Evolutionary conservation across 2,797 vertebrate genomes (phyloP), one percentile per base, ranked within the genome.

Genomic region (Ficedula albicollis): DNA sequence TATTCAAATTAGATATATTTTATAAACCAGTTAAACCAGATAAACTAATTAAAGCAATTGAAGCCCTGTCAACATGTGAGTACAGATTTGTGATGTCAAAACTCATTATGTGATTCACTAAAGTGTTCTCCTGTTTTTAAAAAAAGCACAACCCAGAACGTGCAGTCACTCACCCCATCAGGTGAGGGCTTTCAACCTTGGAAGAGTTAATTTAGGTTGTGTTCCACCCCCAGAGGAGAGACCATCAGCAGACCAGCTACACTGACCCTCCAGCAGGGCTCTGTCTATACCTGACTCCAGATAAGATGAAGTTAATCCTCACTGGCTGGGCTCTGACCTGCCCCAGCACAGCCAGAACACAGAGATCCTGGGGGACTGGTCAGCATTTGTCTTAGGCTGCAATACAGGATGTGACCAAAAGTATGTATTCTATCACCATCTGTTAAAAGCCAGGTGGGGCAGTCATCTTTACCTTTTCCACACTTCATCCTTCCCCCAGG

Each of bases 201-300:
- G 14, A 56, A 77, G 43, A 56, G n/a, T 70, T 51, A 16, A 12
- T 25, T 34, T 76, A n/a, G 38, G 10, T 38, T 43, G 13, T 56
- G n/a, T 63, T 62, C 29, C 15, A 49, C 0, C 10, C 16, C n/a
- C 56, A 51, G 38, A 51, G 58, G 36, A 44, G 5, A 63, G 21
- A 5, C 29, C 16, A 9, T 13, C 0, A 0, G 29, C 0, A 0
- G 29, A 56, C 32, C 13, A 9, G 44, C 63, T n/a, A 23, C 41
- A 49, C 49, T 43, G 70, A 38, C 11, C 32, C 36, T 48, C 27
- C 51, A 30, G n/a, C 36, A n/a, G 27, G 43, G 32, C 32, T 60
- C 48, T 19, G 29, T 75, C 48, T 55, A 2, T n/a, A 56, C 49
- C 32, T 20, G 60, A 8, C 16, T 41, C 32, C 15, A n/a, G 18